Evolutionary conservation across 64 coral and sea anemone species (phyloP).

Genomic region (Pocillopora verrucosa): DNA sequence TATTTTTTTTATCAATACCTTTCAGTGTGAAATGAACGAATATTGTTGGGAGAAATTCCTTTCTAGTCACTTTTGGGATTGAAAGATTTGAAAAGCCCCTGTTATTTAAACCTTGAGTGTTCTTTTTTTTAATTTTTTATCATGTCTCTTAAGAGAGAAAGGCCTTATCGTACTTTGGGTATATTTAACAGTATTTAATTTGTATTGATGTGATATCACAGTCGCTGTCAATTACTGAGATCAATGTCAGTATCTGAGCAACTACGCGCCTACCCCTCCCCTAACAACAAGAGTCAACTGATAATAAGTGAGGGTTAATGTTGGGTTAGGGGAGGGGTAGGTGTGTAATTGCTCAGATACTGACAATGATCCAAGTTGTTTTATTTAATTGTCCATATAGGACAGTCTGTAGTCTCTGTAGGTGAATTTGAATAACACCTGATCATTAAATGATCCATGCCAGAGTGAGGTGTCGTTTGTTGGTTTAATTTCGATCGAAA

Average conservation of each 20-base stretch:
- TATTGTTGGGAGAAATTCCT: too few species aligned
- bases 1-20: too few species aligned
- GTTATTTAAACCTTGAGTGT: background rate
- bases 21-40: too few species aligned
- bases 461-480: background rate
- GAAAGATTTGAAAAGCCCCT: too few species aligned
- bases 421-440: background rate
- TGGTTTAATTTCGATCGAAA: too few species aligned
- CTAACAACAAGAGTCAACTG: too few species aligned
- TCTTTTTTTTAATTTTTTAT: background rate
- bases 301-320: background rate
- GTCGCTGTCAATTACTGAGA: background rate
- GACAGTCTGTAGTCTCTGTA: background rate
- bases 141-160: background rate
- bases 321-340: background rate
- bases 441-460: slow-evolving; percentile 16
- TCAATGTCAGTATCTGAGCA: background rate
- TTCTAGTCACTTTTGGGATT: too few species aligned
- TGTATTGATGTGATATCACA: background rate
- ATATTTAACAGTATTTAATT: slow-evolving; percentile 17
- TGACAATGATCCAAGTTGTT: background rate
- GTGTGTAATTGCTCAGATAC: background rate
- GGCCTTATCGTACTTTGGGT: background rate
- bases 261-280: too few species aligned
- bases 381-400: slow-evolving; percentile 7